These are phyloP conservation scores for Ciconia nigra DNA, from an alignment of 2,797 vertebrate species.

Conservation along the genomic window DNA sequence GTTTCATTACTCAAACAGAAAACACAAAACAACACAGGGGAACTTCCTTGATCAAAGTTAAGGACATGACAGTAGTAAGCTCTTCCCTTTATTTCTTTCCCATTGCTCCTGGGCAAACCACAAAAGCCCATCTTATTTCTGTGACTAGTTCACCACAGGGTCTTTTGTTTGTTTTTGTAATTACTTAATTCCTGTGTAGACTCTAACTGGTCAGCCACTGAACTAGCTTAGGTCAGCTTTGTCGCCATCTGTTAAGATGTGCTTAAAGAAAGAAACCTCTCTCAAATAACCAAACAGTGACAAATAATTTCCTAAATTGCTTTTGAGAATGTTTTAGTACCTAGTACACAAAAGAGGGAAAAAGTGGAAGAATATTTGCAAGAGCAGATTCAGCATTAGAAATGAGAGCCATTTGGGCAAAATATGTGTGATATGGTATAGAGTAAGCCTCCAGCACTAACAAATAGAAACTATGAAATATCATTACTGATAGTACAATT, in stretches of 20 bases:
- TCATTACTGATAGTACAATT: background rate
- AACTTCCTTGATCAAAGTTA: background rate
- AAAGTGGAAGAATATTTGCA: background rate
- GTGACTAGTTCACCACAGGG: background rate
- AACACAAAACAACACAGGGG: background rate
- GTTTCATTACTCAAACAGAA: background rate
- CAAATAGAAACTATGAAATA: background rate
- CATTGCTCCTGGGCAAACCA: background rate
- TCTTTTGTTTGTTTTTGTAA: background rate
- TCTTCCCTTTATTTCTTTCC: background rate
- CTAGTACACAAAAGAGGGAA: background rate
- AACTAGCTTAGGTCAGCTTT: background rate
- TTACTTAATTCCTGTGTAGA: background rate
- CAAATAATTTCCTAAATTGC: background rate
- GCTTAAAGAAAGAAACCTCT: background rate
- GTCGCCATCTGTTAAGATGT: background rate
- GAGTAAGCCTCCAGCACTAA: background rate
- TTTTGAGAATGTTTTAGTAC: background rate
- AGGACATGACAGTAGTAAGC: background rate
- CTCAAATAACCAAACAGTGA: background rate
- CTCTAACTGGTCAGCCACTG: background rate
- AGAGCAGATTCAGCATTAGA: background rate
- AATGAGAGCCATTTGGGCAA: background rate
- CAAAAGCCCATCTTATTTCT: background rate
- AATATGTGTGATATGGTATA: background rate